phyloP scores from a whole-genome alignment of 1,140 invertebrate genomes.

The Cepaea nemoralis region DNA sequence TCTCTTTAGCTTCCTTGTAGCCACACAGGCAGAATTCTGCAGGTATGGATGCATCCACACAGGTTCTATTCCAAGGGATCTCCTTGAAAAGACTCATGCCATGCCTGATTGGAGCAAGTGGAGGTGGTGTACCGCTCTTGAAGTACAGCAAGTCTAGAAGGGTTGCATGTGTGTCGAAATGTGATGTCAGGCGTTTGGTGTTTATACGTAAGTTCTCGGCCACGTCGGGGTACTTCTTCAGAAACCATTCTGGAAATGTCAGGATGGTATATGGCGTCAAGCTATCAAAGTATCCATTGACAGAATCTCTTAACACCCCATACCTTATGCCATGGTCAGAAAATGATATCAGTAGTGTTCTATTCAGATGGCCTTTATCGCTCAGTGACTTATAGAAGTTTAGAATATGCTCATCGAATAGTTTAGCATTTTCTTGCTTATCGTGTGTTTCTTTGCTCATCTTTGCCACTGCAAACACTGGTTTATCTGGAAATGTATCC shows the following conservation, averaged over 20 bases:
- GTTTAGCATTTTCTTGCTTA: background rate
- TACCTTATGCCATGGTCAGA: constrained; percentile 7
- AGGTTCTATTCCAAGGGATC: too few species aligned
- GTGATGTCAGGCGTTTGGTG: constrained; percentile 7
- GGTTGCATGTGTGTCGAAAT: constrained; percentile 25
- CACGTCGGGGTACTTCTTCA: constrained; percentile 20
- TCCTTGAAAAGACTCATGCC: too few species aligned
- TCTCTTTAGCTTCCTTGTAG: too few species aligned
- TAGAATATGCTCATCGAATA: background rate
- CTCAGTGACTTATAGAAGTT: background rate
- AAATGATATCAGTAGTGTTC: constrained; percentile 15
- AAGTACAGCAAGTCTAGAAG: constrained; percentile 23
- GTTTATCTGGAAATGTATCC: background rate
- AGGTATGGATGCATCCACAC: too few species aligned
- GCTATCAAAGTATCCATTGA: background rate
- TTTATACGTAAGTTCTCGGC: background rate
- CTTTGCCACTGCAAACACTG: background rate
- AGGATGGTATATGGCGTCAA: constrained; percentile 13
- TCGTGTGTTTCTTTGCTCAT: background rate
- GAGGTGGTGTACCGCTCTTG: constrained; percentile 9
- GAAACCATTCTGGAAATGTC: constrained; percentile 21
- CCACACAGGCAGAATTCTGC: too few species aligned
- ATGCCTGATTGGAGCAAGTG: too few species aligned
- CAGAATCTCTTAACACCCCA: background rate
- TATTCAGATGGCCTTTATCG: constrained; percentile 9